Conservation (phyloP, 2,797 vertebrate genomes). For the Gadopsis marmoratus region DNA sequence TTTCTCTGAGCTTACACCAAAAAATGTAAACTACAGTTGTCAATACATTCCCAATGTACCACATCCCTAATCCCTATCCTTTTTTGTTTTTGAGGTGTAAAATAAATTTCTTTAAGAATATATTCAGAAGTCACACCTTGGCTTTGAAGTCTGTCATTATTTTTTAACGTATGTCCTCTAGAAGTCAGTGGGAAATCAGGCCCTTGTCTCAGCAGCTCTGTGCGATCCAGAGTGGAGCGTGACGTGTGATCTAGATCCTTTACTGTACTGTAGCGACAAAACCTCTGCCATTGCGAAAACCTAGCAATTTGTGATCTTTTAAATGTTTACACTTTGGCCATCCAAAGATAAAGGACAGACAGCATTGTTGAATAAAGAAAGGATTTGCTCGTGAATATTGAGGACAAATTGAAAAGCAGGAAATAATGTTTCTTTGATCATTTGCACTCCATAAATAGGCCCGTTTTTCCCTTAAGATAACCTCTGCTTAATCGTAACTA, state of each 20-base stretch:
- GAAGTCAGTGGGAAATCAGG: conserved; percentile 45
- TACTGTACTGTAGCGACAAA: conserved; percentile 14
- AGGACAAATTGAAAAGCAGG: conserved; percentile 20
- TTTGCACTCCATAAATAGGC: conserved; percentile 43
- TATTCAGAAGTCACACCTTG: conserved; percentile 80
- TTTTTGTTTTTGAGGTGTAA: conserved; percentile 86
- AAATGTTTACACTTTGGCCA: conserved; percentile 54
- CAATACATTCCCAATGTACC: conserved; percentile 89
- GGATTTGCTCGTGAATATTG: background rate
- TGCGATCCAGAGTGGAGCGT: conserved; percentile 34
- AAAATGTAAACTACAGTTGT: conserved; percentile 88
- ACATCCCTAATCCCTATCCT: conserved; percentile 80
- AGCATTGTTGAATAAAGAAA: conserved; percentile 20
- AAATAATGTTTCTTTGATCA: conserved; percentile 46
- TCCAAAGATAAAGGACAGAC: conserved; percentile 49
- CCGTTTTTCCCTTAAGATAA: conserved; percentile 44
- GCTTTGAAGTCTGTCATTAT: conserved; percentile 83
- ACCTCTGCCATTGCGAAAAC: conserved; percentile 19
- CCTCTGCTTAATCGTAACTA: conserved; percentile 50
- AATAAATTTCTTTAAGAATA: conserved; percentile 89
- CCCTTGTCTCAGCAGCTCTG: conserved; percentile 43
- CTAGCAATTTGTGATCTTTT: conserved; percentile 38
- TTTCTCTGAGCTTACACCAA: conserved; percentile 90
- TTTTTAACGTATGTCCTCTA: conserved; percentile 55
- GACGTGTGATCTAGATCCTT: conserved; percentile 34